Evolutionary conservation across 2,888 invertebrate species (phyloP), one percentile per base, ranked within the genome.

Genomic region (Ptychoptera albimana): DNA sequence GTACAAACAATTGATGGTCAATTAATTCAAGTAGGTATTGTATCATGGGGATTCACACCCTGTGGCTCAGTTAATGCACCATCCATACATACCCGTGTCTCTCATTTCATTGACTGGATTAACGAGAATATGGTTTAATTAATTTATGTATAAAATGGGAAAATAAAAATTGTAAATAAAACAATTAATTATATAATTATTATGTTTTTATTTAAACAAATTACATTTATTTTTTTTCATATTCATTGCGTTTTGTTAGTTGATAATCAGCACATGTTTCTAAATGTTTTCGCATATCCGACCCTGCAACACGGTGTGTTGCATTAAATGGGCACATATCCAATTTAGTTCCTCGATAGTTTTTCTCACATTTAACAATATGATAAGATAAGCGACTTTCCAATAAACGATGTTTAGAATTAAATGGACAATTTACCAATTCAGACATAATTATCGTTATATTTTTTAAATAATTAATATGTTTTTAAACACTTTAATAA

Each of bases 21-120:
- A 31, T 16, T 8, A 7, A 32, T 41, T n/a, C 37, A 67, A 37
- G 56, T 69, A 44, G 72, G 72, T 46, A 48, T 71, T 37, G 68
- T 69, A 11, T 70, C 71, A 31, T 71, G 71, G 70, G 70, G 68
- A n/a, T 54, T 55, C 31, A 59, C 63, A 44, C 70, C 70, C 34
- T 71, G 71, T 44, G 69, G 68, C 6, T 1, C 45, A 4, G 48
- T 44, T 11, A 57, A 60, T 29, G 12, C 48, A n/a, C 70, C 71
- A 4, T 66, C 70, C 1, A 59, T 71, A 8, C 69, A 63, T 53
- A 69, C 67, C 1, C 60, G 64, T 9, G 60, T 65, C 2, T 61
- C 69, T 1, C 56, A 63, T 14, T 68, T 63, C 51, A 8, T 60
- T 42, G 57, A 60, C 9, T 70, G 69, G 68, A 53, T 68, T 42